Base-by-base conservation (phyloP, 2,888 invertebrate genomes). In the Pyrocoelia pectoralis region DNA sequence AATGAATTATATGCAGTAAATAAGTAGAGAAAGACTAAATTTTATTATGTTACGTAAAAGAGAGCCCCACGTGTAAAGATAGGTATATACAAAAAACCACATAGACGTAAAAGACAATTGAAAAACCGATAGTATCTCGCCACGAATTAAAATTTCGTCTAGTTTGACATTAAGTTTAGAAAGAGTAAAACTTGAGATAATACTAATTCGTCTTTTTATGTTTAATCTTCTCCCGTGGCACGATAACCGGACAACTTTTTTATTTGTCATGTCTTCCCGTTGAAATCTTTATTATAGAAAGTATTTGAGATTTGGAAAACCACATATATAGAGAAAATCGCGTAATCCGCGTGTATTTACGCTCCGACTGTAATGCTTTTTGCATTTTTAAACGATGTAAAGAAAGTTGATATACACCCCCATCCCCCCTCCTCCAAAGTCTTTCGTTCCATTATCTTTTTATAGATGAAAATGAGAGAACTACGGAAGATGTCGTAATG, bases 281-380 rank as follows among this genome's bases (percentile, higher is more conserved):
- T 68, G 66, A 68, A 72, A 75, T 74, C 73, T 74, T 74, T 74
- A 75, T 75, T 75, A 74, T 71, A 70, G 70, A 74, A 73, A 75
- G 73, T 72, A 74, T 73, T 74, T 70, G 62, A 65, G 66, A 53
- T 70, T 73, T 66, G 63, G 69, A 68, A 65, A 69, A 68, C 70
- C 68, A 65, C 70, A 72, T 33, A 33, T n/a, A 33, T 72, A 70
- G 73, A 74, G 63, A 67, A 58, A 50, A 52, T 63, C 68, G 63
- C 67, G 68, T 69, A 72, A 71, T 68, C 71, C 70, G 72, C 72
- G 73, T 72, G 73, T 73, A 74, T 74, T 75, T 70, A 74, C 69
- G 71, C 65, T 72, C 72, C 69, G 74, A 75, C 17, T 46, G 10
- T 8, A 46, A 46, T 10, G 8, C 13, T 10, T 10, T 46, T n/a